These are phyloP conservation scores for Euborellia annulipes DNA, from an alignment of 1,140 invertebrate species.

Conservation along the genomic window DNA sequence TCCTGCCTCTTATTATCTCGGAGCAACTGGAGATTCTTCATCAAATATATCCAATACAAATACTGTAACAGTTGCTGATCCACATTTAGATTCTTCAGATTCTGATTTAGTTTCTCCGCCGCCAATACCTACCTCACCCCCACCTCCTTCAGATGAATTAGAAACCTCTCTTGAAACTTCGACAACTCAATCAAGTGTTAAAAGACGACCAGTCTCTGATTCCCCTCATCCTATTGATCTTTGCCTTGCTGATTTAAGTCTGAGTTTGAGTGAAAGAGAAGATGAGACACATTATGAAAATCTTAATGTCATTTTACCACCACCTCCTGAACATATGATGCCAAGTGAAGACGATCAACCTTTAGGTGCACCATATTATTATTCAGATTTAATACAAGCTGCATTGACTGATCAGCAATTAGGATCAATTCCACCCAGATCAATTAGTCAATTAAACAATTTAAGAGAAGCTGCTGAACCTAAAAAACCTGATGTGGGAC, in stretches of 20 bases:
- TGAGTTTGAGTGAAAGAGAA: background rate
- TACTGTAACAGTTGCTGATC: slow-evolving; percentile 30
- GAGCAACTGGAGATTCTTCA: slow-evolving; percentile 24
- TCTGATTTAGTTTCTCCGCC: slow-evolving; percentile 65
- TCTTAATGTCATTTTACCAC: slow-evolving; percentile 14
- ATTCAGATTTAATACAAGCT: slow-evolving; percentile 50
- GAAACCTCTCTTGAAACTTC: slow-evolving; percentile 28
- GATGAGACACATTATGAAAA: slow-evolving; percentile 24
- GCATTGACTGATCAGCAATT: background rate
- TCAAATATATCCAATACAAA: slow-evolving; percentile 8
- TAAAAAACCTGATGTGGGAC: slow-evolving; percentile 39
- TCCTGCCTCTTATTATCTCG: slow-evolving; percentile 71
- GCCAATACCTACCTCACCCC: slow-evolving; percentile 59
- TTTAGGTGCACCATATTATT: slow-evolving; percentile 60
- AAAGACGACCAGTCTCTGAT: too few species aligned
- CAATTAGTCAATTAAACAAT: slow-evolving; percentile 38
- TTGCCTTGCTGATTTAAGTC: too few species aligned
- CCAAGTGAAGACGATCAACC: slow-evolving; percentile 16
- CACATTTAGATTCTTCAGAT: slow-evolving; percentile 63
- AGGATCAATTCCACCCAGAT: too few species aligned
- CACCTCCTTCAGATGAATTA: slow-evolving; percentile 51
- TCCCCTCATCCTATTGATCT: too few species aligned
- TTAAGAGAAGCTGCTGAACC: slow-evolving; percentile 41
- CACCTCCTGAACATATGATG: slow-evolving; percentile 5
- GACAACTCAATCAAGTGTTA: too few species aligned